Evolutionary conservation across 2,888 invertebrate genomes (phyloP).

Genomic region (Machimus atricapillus): DNA sequence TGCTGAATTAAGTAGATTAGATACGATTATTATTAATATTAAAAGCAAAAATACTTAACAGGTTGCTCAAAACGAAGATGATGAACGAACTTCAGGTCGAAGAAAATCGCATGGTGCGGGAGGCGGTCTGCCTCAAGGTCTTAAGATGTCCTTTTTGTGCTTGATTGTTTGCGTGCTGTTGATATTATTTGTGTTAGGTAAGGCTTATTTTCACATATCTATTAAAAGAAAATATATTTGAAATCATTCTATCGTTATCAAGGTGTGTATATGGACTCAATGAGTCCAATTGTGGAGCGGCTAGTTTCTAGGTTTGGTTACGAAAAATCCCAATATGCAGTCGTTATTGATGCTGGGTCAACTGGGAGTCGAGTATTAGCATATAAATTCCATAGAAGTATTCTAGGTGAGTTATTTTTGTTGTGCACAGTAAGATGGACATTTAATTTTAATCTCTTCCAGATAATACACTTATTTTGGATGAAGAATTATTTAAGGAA

Average conservation of each 20-base stretch:
- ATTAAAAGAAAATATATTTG: neutral
- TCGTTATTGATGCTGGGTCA: conserved; percentile 93
- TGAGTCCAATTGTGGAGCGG: conserved; percentile 69
- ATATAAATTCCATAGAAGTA: conserved; percentile 82
- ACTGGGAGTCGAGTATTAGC: conserved; percentile 88
- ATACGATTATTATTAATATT: neutral
- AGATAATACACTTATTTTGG: conserved; percentile 75
- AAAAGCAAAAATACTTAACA: neutral
- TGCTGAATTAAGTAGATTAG: neutral
- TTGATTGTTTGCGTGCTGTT: conserved; percentile 57
- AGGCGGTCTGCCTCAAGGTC: conserved; percentile 51
- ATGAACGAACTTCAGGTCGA: conserved; percentile 48
- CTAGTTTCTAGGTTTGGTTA: conserved; percentile 77
- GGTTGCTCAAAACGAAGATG: conserved; percentile 52
- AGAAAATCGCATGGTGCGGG: conserved; percentile 52
- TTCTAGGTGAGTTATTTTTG: conserved; percentile 66
- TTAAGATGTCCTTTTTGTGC: conserved; percentile 60
- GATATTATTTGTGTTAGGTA: conserved; percentile 59
- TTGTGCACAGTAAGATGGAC: neutral
- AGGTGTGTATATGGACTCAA: conserved; percentile 60
- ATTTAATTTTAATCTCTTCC: conserved; percentile 38
- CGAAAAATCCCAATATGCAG: conserved; percentile 76
- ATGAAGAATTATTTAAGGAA: conserved; percentile 82
- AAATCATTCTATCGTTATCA: neutral
- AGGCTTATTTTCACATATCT: conserved; percentile 44